A percentile compares a stretch with the other conserved stretches of the same genome.
Conservation (phyloP, 1,140 invertebrate species). For the Dysdera silvatica region DNA sequence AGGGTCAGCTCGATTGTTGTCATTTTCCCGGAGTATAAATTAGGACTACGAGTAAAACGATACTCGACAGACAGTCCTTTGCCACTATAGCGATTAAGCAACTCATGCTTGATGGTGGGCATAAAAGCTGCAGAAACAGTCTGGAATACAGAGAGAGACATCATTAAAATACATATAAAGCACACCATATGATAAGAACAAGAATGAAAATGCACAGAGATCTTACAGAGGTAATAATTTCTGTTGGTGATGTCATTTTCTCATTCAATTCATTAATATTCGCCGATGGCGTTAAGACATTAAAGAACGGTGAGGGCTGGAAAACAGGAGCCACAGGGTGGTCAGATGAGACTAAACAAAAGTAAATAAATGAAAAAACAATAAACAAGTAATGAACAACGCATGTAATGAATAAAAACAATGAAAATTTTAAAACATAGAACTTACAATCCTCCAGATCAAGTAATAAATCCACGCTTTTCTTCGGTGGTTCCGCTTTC, state of each 20-base stretch:
- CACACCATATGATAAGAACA: background rate
- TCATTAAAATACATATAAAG: background rate
- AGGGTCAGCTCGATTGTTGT: slow-evolving; percentile 73
- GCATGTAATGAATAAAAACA: background rate
- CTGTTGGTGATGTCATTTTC: too few relatives aligned
- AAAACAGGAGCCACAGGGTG: slow-evolving; percentile 11
- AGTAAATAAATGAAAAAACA: background rate
- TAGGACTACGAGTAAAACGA: slow-evolving; percentile 70
- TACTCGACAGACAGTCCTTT: slow-evolving; percentile 64
- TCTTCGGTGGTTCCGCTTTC: slow-evolving; percentile 23
- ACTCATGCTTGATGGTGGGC: slow-evolving; percentile 56
- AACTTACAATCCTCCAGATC: slow-evolving; percentile 58
- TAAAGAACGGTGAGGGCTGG: slow-evolving; percentile 17
- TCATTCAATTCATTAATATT: too few relatives aligned
- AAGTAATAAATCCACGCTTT: slow-evolving; percentile 66
- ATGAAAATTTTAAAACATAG: background rate
- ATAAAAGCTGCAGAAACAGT: slow-evolving; percentile 52
- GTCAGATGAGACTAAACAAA: slow-evolving; percentile 12
- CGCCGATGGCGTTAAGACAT: slow-evolving; percentile 22
- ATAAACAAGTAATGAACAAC: background rate
- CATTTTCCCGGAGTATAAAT: slow-evolving; percentile 77
- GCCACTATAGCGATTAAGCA: slow-evolving; percentile 69
- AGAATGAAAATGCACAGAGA: too few relatives aligned
- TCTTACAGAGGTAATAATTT: too few relatives aligned
- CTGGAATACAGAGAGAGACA: slow-evolving; percentile 35